Percentiles rank a stretch among this genome's conserved stretches.
These are phyloP conservation scores for Hypothenemus hampei DNA, from an alignment of 1,140 invertebrate species.

Conservation along the genomic window DNA sequence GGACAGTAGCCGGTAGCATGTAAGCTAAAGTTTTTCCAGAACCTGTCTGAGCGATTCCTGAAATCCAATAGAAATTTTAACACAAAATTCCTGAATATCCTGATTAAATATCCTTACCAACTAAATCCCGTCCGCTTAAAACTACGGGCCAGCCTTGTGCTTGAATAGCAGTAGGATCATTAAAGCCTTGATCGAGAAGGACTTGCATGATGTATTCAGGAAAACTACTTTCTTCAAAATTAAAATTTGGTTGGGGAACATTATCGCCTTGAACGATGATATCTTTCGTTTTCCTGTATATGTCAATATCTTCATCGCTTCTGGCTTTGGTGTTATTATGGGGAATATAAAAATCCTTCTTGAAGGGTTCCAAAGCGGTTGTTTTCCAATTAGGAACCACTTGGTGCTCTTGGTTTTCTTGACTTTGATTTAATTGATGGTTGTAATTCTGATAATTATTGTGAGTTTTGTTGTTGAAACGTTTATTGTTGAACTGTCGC, in stretches of 20 bases:
- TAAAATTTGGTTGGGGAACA: conserved; percentile 78
- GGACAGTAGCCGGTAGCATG: conserved; percentile 73
- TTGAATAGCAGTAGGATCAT: conserved; percentile 78
- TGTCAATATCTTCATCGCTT: conserved; percentile 66
- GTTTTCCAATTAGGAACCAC: conserved; percentile 2
- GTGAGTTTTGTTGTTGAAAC: conserved; percentile 12
- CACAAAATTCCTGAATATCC: too few species aligned
- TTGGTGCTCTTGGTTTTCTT: conserved; percentile 44
- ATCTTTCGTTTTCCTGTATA: conserved; percentile 68
- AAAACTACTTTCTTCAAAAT: conserved; percentile 85
- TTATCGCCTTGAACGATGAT: conserved; percentile 83
- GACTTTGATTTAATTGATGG: conserved; percentile 32
- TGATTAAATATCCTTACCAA: too few species aligned
- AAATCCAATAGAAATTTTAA: too few species aligned
- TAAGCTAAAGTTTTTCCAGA: conserved; percentile 87
- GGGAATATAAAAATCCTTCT: conserved; percentile 89
- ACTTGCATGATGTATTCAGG: conserved; percentile 76
- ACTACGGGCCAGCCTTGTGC: conserved; percentile 84
- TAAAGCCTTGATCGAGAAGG: conserved; percentile 69
- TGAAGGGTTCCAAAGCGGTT: conserved; percentile 55
- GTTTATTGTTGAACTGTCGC: conserved; percentile 57
- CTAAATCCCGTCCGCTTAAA: conserved; percentile 83
- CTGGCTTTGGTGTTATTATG: conserved; percentile 70
- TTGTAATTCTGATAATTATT: conserved; percentile 30
- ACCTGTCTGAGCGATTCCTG: conserved; percentile 94